phyloP scores from a whole-genome alignment of 2,113 vertebrate genomes.

The Oceanites oceanicus region DNA sequence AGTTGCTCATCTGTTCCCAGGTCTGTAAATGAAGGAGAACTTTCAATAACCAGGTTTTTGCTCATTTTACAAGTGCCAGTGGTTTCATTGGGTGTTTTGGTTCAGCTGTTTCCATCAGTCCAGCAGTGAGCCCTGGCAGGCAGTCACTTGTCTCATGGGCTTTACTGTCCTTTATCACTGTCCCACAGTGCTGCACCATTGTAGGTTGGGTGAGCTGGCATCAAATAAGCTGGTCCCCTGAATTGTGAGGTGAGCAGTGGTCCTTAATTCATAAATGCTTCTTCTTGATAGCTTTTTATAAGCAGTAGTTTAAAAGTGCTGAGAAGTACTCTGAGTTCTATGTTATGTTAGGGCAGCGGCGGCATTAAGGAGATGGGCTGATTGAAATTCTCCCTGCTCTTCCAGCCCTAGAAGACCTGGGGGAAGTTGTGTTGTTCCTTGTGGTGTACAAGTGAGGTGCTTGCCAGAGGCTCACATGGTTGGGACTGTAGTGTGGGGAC shows the following conservation, averaged over 20 bases:
- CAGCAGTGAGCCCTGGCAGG: background rate
- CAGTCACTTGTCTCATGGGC: background rate
- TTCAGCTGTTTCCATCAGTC: background rate
- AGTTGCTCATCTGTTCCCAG: background rate
- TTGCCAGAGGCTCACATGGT: background rate
- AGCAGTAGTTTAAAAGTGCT: background rate
- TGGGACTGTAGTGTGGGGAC: background rate
- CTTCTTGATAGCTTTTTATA: background rate
- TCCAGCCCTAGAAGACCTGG: background rate
- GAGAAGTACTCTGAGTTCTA: background rate
- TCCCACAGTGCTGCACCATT: background rate
- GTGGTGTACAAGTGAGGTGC: background rate
- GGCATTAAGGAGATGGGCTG: background rate
- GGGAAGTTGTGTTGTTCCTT: background rate
- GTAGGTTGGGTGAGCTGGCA: background rate
- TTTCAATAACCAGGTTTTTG: background rate
- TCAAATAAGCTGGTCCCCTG: background rate
- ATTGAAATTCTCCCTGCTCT: background rate
- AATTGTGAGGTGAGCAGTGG: background rate
- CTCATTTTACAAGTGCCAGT: background rate
- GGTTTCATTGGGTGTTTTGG: background rate
- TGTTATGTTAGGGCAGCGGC: accelerated
- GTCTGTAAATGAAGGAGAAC: background rate
- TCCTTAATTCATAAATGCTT: background rate
- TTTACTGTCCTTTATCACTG: background rate